These are phyloP conservation scores for Hippolais icterina DNA, from an alignment of 2,113 vertebrate species.

Conservation along the genomic window DNA sequence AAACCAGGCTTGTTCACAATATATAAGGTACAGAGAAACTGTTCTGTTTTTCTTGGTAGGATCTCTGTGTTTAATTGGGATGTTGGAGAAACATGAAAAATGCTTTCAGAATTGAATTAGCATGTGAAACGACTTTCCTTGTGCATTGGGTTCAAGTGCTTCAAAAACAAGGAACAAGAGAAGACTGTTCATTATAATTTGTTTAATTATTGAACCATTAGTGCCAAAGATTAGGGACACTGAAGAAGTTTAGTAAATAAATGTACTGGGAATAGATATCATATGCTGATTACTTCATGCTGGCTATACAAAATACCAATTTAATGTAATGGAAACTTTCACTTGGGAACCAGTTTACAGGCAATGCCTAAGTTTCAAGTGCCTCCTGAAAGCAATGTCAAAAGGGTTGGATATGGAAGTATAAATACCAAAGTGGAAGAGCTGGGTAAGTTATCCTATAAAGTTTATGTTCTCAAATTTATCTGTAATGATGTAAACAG, in stretches of 20 bases:
- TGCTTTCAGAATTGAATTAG: conserved; percentile 24
- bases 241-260: conserved; percentile 59
- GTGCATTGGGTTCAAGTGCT: conserved; percentile 34
- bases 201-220: conserved; percentile 67
- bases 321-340: conserved; percentile 48
- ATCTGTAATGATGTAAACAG: background rate
- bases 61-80: background rate
- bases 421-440: background rate
- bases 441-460: background rate
- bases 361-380: background rate
- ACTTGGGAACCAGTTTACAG: conserved; percentile 1
- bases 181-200: conserved; percentile 61
- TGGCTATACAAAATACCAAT: conserved; percentile 47
- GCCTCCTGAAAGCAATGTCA: background rate
- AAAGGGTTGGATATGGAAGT: background rate
- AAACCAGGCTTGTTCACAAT: background rate
- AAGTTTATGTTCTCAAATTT: background rate
- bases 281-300: conserved; percentile 52
- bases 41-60: background rate
- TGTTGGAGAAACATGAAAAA: conserved; percentile 45
- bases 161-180: conserved; percentile 45
- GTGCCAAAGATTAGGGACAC: conserved; percentile 62
- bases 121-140: conserved; percentile 36
- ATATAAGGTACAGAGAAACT: background rate
- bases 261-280: conserved; percentile 61